Conservation (phyloP, 2,888 invertebrate species). For the Villa cingulata region DNA sequence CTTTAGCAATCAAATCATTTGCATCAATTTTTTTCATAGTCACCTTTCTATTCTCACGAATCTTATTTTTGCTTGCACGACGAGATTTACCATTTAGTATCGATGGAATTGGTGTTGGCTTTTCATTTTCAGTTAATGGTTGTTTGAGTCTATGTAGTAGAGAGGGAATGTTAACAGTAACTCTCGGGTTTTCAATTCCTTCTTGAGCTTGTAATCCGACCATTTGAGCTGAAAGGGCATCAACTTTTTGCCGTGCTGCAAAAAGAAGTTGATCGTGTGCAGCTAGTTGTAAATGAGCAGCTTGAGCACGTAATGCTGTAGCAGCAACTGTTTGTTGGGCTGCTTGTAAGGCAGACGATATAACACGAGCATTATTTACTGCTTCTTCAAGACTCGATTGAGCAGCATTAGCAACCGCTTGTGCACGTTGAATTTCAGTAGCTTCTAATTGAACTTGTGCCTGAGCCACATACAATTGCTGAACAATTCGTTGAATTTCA, state of each 20-base stretch:
- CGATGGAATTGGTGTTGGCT: conserved; percentile 28
- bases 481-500: conserved; percentile 28
- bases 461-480: conserved; percentile 32
- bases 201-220: conserved; percentile 32
- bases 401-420: conserved; percentile 29
- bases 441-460: conserved; percentile 35
- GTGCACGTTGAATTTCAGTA: conserved; percentile 31
- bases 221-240: conserved; percentile 33
- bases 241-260: conserved; percentile 35
- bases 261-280: conserved; percentile 35
- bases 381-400: conserved; percentile 31
- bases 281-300: conserved; percentile 33
- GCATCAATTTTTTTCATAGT: too few relatives aligned
- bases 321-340: conserved; percentile 34
- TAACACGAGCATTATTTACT: conserved; percentile 30
- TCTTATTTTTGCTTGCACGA: neutral
- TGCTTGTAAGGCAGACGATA: conserved; percentile 29
- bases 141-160: conserved; percentile 25
- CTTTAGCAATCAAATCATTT: neutral
- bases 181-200: conserved; percentile 25
- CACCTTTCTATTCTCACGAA: neutral
- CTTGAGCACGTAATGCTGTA: conserved; percentile 33
- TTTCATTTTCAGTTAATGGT: conserved; percentile 22
- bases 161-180: conserved; percentile 24
- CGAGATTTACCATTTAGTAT: conserved; percentile 13